Percentiles rank a stretch among this genome's conserved stretches.
phyloP scores from a whole-genome alignment of 30 jellyfish, hydroid and myxozoan genomes.

The Aurelia aurita region DNA sequence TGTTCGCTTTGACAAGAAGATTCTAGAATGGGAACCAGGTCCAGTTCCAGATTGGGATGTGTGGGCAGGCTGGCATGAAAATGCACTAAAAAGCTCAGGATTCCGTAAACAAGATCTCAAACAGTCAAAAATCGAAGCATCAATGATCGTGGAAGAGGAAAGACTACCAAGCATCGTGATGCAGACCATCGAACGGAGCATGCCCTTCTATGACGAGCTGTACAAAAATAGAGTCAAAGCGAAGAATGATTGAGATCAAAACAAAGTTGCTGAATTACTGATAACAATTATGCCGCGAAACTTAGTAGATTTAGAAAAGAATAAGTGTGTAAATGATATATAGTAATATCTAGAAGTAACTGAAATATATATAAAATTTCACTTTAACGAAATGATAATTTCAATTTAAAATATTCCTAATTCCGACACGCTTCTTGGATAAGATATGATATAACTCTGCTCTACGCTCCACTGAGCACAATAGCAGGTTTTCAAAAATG shows the following conservation, averaged over 20 bases:
- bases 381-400: too few species aligned
- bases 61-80: slow-evolving; percentile 94
- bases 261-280: too few species aligned
- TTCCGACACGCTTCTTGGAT: too few species aligned
- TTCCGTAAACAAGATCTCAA: slow-evolving; percentile 69
- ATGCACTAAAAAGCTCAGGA: slow-evolving; percentile 91
- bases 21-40: slow-evolving; percentile 95
- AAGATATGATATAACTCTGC: too few species aligned
- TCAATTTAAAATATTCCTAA: too few species aligned
- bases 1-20: slow-evolving; percentile 75
- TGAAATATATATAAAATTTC: too few species aligned
- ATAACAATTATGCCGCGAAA: too few species aligned
- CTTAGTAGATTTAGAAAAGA: too few species aligned
- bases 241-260: not conserved
- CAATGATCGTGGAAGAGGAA: not conserved
- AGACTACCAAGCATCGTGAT: slow-evolving; percentile 63
- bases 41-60: slow-evolving; percentile 91
- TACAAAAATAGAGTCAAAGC: slow-evolving; percentile 46
- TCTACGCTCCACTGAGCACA: too few species aligned
- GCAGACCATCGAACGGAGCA: slow-evolving; percentile 61
- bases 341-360: too few species aligned
- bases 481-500: too few species aligned
- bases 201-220: slow-evolving; percentile 69
- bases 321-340: too few species aligned
- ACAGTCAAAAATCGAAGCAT: slow-evolving; percentile 27